Evolutionary conservation across 1,140 invertebrate genomes (phyloP), one percentile per base, ranked within the genome.

Genomic region (Anastatus disparis): DNA sequence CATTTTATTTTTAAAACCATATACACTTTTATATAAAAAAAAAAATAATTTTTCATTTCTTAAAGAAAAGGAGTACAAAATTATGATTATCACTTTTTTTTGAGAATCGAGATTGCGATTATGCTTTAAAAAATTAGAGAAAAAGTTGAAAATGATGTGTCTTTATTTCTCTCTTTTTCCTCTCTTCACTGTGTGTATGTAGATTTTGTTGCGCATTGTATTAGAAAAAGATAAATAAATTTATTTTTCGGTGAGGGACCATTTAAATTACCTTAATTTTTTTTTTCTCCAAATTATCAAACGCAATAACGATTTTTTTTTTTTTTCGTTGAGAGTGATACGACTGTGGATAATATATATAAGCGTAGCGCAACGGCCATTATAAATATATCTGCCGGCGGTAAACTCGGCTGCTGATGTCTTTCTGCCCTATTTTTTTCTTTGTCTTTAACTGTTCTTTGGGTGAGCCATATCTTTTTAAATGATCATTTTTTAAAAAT

Each of bases 401-500:
- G 44, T 10, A 56, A 65, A 56, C 26, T 59, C 17, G 2, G 26
- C 17, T 2, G 27, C 50, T 35, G 6, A n/a, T 22, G n/a, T 67
- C 15, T 58, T 24, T 67, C 2, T 31, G 2, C n/a, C n/a, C n/a
- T n/a, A n/a, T 48, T 67, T 50, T 35, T 9, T 17, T 42, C 52
- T 55, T n/a, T n/a, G n/a, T n/a, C n/a, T n/a, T n/a, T n/a, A n/a
- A n/a, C n/a, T 29, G 26, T 24, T 46, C 17, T 35, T 66, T n/a
- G 27, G 27, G 31, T 24, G 22, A 68, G 46, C 7, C 44, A 38
- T 17, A n/a, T 42, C 27, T 27, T 42, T 40, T 20, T 42, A 20
- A 59, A 50, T 31, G 35, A 68, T 61, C 42, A 40, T 61, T 61
- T 50, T 42, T 56, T 42, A n/a, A n/a, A n/a, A n/a, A n/a, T n/a